phyloP scores from a whole-genome alignment of 2,888 invertebrate genomes.

The Eudasyphora cyanicolor region DNA sequence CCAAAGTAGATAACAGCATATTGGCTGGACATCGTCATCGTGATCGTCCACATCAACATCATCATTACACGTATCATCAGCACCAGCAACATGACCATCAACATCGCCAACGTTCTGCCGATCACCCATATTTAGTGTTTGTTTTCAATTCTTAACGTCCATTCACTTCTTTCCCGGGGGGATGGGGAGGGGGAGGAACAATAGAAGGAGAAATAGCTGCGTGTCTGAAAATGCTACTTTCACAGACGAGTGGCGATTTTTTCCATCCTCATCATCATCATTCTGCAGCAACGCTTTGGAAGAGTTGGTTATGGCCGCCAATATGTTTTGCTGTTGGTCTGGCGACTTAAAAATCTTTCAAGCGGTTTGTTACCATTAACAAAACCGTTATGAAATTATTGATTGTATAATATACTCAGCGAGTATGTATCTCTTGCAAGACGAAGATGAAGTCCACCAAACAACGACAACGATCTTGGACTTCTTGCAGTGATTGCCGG shows the following conservation, averaged over 20 bases:
- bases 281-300: background rate
- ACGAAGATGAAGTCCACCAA: background rate
- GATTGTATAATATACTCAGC: slow-evolving; percentile 65
- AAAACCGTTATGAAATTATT: slow-evolving; percentile 69
- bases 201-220: background rate
- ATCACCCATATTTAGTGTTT: background rate
- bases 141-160: background rate
- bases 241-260: slow-evolving; percentile 38
- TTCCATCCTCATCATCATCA: background rate
- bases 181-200: too few relatives aligned
- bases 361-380: slow-evolving; percentile 49
- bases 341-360: slow-evolving; percentile 3
- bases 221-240: slow-evolving; percentile 38
- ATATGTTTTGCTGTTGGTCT: background rate
- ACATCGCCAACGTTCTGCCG: background rate
- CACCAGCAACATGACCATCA: background rate
- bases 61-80: background rate
- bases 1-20: background rate
- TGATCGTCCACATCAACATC: background rate
- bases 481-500: background rate
- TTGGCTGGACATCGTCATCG: background rate
- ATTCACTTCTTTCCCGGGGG: background rate
- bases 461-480: background rate
- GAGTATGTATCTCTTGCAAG: background rate
- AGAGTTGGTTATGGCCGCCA: background rate